Base-by-base conservation (phyloP, 2,113 vertebrate species). In the Acanthisitta chloris region DNA sequence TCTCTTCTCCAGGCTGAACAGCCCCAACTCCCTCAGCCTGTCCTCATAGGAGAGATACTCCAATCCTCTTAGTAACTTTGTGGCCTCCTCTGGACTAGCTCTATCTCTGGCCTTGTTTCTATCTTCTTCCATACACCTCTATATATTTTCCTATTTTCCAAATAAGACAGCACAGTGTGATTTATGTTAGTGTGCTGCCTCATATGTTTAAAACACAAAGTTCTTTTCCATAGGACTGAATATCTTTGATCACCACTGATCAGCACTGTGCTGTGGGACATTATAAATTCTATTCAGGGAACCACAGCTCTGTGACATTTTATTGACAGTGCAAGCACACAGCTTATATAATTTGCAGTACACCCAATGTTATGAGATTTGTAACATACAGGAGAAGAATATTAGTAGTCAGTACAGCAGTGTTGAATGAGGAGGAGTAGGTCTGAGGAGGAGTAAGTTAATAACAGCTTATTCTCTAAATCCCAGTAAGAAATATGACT, bases 241-340 rank as follows among this genome's bases (percentile, higher is more conserved):
- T 90, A 64, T 69, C 85, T 71, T 71, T 70, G 18, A 52, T 61
- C 16, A 40, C n/a, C 40, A 29, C 23, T 81, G 66, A 90, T 74
- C 36, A 42, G 77, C 61, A 86, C 38, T 52, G 61, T 61, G 49
- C 81, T 91, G 46, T 64, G 38, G 28, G 33, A 66, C 74, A 51
- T 85, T 95, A 94, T 66, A 96, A 90, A 97, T 90, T 96, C 95
- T 71, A 36, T 71, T 95, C 81, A 91, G 91, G 93, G 97, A 85
- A 57, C 15, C 43, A 43, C 55, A 89, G 49, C 79, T 81, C 93
- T 86, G 52, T 87, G 90, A 93, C 26, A 71, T 62, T 90, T 89
- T 89, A 88, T 89, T 95, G 87, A 91, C 66, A 80, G 5, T 38
- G 55, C 36, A 81, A 96, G 77, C 54, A 80, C 69, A 86, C 48